phyloP scores from a whole-genome alignment of 2,113 vertebrate genomes.

The Thamnophis sirtalis region DNA sequence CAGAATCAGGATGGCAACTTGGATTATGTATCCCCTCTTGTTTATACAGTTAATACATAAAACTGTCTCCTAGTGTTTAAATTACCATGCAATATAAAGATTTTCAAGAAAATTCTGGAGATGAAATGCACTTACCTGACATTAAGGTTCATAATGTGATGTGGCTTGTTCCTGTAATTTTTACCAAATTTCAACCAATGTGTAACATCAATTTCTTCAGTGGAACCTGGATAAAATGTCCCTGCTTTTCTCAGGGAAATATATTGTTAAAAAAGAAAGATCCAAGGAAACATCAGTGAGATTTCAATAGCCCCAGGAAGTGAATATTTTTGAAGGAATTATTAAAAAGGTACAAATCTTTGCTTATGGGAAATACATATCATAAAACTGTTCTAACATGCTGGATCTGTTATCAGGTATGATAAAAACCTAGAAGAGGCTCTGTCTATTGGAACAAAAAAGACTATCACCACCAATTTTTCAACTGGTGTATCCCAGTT shows the following conservation, averaged over 20 bases:
- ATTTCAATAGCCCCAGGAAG: not conserved
- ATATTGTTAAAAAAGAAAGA: not conserved
- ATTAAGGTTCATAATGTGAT: not conserved
- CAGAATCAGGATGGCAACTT: not conserved
- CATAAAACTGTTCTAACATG: constrained; percentile 14
- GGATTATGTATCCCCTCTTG: not conserved
- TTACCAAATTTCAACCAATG: not conserved
- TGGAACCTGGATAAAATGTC: not conserved
- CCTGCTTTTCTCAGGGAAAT: not conserved
- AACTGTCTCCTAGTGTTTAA: not conserved
- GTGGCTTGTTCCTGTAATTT: not conserved
- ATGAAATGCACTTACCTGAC: not conserved
- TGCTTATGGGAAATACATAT: not conserved
- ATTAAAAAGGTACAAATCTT: not conserved
- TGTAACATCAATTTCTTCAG: too few relatives aligned
- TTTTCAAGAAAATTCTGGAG: not conserved
- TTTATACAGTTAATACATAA: not conserved
- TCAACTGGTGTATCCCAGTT: constrained; percentile 74
- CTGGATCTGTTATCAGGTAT: constrained; percentile 58
- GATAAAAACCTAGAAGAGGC: constrained; percentile 72
- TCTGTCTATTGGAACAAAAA: constrained; percentile 76
- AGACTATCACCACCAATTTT: constrained; percentile 70
- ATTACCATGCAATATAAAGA: not conserved
- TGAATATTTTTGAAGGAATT: not conserved
- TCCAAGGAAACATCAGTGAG: not conserved